Evolutionary conservation across 1,140 invertebrate species (phyloP).

Genomic region (Chelonus insularis): DNA sequence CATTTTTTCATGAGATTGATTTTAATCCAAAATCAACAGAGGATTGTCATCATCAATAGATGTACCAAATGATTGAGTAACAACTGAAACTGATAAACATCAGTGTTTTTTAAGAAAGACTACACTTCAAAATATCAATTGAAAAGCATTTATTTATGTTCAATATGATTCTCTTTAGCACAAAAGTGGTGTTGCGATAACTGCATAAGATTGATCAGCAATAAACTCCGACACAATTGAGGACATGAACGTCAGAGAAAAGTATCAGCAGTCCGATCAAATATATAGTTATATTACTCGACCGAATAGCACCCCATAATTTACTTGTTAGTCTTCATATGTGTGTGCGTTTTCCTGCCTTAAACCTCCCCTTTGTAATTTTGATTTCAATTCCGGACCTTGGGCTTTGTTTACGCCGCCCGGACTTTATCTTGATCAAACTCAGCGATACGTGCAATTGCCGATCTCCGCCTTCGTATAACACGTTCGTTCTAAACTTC

Average conservation of each 20-base stretch:
- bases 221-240: constrained; percentile 2
- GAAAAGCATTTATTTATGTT: too few species aligned
- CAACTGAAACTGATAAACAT: too few species aligned
- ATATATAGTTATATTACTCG: constrained; percentile 9
- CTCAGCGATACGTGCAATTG: constrained; percentile 39
- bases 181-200: too few species aligned
- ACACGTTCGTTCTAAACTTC: constrained; percentile 6
- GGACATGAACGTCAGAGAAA: background rate
- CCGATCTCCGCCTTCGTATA: constrained; percentile 26
- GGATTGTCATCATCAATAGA: too few species aligned
- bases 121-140: too few species aligned
- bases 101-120: too few species aligned
- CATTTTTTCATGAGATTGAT: too few species aligned
- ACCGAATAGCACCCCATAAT: constrained; percentile 47
- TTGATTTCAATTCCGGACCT: constrained; percentile 35
- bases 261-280: constrained; percentile 23
- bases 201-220: too few species aligned
- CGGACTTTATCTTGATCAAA: constrained; percentile 37
- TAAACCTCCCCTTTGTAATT: constrained; percentile 1
- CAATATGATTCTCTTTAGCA: too few species aligned
- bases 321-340: constrained; percentile 47
- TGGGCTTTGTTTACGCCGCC: constrained; percentile 20
- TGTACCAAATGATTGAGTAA: too few species aligned
- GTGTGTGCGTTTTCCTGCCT: constrained; percentile 16
- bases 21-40: too few species aligned